phyloP scores from a whole-genome alignment of 1,140 invertebrate species.

The Danaus plexippus region DNA sequence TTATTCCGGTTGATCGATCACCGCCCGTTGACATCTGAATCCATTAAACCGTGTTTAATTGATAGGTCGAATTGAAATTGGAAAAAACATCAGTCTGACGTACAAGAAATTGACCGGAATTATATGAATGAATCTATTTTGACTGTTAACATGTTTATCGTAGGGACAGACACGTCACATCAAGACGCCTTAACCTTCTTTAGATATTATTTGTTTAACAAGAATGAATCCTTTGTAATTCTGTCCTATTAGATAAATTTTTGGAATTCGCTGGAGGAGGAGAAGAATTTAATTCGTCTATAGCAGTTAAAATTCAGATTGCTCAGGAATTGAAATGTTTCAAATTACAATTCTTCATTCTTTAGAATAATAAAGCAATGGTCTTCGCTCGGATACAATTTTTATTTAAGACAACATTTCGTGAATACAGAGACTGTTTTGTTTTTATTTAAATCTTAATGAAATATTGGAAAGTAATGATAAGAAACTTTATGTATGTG shows the following conservation, averaged over 20 bases:
- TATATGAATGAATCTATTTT: no score
- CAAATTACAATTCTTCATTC: constrained; percentile 21
- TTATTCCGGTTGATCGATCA: constrained; percentile 54
- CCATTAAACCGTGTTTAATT: constrained; percentile 65
- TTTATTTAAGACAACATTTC: no score
- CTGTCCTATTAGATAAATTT: constrained; percentile 21
- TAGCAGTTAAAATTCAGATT: constrained; percentile 28
- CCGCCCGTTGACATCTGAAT: constrained; percentile 48
- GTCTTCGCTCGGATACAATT: no score
- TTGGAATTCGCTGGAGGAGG: constrained; percentile 21
- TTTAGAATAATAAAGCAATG: constrained; percentile 16
- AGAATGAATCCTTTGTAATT: constrained; percentile 13
- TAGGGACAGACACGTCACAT: no score
- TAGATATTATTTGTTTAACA: no score
- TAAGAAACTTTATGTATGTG: no score
- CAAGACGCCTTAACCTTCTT: no score
- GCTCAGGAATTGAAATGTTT: constrained; percentile 34
- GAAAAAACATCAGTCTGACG: constrained; percentile 7
- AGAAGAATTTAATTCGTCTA: constrained; percentile 35
- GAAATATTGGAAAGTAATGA: no score
- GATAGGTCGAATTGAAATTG: constrained; percentile 56
- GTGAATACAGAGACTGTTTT: no score
- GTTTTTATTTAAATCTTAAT: no score
- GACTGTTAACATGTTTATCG: no score
- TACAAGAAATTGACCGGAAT: no score